Evolutionary conservation across 2,797 vertebrate genomes (phyloP), one percentile per base, ranked within the genome.

Genomic region (Acestrorhynchus altus): DNA sequence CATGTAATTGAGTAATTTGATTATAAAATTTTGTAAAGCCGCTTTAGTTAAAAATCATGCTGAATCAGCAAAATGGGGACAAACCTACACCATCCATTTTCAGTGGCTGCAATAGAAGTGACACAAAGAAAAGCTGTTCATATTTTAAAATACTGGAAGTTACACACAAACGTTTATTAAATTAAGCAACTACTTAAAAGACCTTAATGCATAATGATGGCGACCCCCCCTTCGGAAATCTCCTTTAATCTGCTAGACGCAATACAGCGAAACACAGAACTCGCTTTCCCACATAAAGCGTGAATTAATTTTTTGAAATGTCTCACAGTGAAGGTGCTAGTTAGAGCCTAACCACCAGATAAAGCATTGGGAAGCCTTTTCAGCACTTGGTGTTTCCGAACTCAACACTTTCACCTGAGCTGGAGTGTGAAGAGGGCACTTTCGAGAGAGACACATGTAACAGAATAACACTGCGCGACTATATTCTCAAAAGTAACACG

Each of bases 251-350:
- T 6, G 16, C 11, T 24, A 24, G 6, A 8, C 26, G 26, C 26
- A 67, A 18, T 54, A 51, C 39, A 78, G 46, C 59, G 18, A 51
- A 63, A 35, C 52, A 35, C 42, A 49, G 57, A 69, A 61, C 47
- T n/a, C 7, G 7, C 47, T 49, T 49, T 4, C 47, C 15, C 7
- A 49, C 18, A 49, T 49, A 15, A 49, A 8, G 13, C n/a, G 15
- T 8, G 47, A 1, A 66, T n/a, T n/a, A n/a, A n/a, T n/a, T n/a
- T n/a, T n/a, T n/a, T n/a, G n/a, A 65, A 39, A 74, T 40, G 59
- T 69, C 65, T 78, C 80, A 81, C 75, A 78, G 80, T 81, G 75
- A 77, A 77, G 20, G 44, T 74, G 72, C 52, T 60, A 24, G 56
- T 39, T 67, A 28, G 49, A 76, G 63, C 39, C 63, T 57, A 68